A percentile compares a stretch with the other conserved stretches of the same genome.
Conservation (phyloP, 2,797 vertebrate genomes). For the Sebastes hubbsi region DNA sequence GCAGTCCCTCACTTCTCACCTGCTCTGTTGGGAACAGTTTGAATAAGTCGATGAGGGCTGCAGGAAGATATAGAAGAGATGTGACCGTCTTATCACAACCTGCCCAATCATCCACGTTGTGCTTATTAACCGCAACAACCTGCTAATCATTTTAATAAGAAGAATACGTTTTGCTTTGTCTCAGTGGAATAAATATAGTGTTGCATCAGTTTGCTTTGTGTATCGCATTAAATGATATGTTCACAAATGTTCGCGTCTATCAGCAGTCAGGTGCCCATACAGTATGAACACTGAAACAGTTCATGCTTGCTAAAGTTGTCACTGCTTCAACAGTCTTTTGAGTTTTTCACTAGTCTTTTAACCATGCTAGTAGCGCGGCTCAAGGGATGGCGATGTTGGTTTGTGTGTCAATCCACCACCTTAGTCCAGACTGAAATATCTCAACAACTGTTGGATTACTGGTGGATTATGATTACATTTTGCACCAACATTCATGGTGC, state of each 20-base stretch:
- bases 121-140: not conserved
- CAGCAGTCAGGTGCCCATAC: not conserved
- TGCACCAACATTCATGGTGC: too few relatives aligned
- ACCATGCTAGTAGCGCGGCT: not conserved
- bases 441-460: not conserved
- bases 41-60: slow-evolving; percentile 56
- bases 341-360: not conserved
- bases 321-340: too few relatives aligned
- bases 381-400: not conserved
- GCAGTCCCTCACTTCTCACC: slow-evolving; percentile 56
- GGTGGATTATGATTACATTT: too few relatives aligned
- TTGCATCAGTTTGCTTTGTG: not conserved
- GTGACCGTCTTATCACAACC: not conserved
- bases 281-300: too few relatives aligned
- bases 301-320: too few relatives aligned
- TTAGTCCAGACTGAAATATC: not conserved
- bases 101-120: slow-evolving; percentile 8
- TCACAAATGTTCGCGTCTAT: not conserved
- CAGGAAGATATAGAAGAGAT: slow-evolving; percentile 12
- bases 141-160: not conserved
- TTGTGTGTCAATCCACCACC: not conserved
- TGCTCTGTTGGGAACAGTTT: slow-evolving; percentile 51
- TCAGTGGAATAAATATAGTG: not conserved
- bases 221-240: not conserved
- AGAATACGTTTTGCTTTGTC: not conserved